These are phyloP conservation scores for Araneus ventricosus DNA, from an alignment of 1,140 invertebrate genomes.

Conservation along the genomic window DNA sequence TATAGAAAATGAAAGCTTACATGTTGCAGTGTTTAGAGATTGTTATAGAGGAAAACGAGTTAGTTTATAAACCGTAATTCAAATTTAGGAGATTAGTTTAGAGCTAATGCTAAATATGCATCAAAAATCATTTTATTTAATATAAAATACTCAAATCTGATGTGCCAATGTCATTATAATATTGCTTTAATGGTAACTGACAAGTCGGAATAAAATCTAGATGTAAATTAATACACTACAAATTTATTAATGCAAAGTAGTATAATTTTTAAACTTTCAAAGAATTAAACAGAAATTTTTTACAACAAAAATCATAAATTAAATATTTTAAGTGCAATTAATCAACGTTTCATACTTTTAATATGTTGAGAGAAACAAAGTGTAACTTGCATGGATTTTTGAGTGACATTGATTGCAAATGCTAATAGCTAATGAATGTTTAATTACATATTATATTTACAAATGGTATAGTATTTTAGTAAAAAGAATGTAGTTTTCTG, in stretches of 20 bases:
- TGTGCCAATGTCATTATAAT: no score
- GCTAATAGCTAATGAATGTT: not conserved
- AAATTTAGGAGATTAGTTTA: constrained; percentile 1
- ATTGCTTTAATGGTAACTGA: no score
- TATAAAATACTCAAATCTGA: not conserved
- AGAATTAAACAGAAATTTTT: no score
- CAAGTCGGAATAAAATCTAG: no score
- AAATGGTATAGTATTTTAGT: not conserved
- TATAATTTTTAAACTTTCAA: no score
- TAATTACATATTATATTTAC: not conserved
- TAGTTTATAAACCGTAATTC: not conserved
- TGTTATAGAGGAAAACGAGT: not conserved
- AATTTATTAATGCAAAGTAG: no score
- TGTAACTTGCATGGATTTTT: not conserved
- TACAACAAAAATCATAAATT: no score
- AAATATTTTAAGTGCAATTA: constrained; percentile 1
- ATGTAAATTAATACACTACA: no score
- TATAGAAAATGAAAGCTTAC: not conserved
- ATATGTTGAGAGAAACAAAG: not conserved
- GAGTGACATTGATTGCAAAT: not conserved
- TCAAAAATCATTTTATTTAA: not conserved
- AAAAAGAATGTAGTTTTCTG: not conserved
- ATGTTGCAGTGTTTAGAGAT: not conserved
- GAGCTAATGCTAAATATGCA: not conserved
- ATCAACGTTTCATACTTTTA: not conserved